Conservation (phyloP, 2,888 invertebrate species). For the Leptopterna dolabrata region DNA sequence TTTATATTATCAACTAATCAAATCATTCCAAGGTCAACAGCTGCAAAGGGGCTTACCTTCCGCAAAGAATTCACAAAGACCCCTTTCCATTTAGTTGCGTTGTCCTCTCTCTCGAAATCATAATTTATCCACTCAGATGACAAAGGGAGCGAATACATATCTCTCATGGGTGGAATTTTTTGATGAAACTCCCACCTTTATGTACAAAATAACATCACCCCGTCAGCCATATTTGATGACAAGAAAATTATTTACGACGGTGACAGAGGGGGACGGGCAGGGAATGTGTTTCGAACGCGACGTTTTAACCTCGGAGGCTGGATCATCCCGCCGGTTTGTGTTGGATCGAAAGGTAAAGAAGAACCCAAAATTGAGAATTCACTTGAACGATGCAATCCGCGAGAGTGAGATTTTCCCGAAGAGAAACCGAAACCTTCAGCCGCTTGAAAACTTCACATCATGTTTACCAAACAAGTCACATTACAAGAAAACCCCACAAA, state of each 20-base stretch:
- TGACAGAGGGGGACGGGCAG: constrained; percentile 43
- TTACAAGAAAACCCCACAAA: constrained; percentile 39
- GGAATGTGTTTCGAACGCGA: constrained; percentile 22
- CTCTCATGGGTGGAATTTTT: constrained; percentile 58
- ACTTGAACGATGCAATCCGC: neutral
- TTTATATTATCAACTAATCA: constrained; percentile 19
- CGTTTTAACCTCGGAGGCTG: constrained; percentile 38
- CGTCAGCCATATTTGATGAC: constrained; percentile 60
- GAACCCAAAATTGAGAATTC: neutral
- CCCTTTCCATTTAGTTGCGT: constrained; percentile 92
- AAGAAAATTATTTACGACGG: constrained; percentile 51
- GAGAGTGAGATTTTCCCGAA: neutral
- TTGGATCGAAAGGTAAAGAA: neutral
- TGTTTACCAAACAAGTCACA: constrained; percentile 42
- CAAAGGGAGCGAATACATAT: constrained; percentile 58
- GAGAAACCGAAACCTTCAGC: neutral
- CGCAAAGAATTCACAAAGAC: constrained; percentile 87
- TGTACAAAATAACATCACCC: constrained; percentile 53
- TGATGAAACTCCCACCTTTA: constrained; percentile 43
- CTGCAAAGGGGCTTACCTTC: constrained; percentile 74
- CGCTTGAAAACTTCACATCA: constrained; percentile 40
- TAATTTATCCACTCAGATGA: constrained; percentile 68
- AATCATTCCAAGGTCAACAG: constrained; percentile 46
- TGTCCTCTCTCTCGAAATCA: constrained; percentile 90
- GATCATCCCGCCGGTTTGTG: neutral